These are phyloP conservation scores for Hoplostethus mediterraneus DNA, from an alignment of 2,797 vertebrate genomes.

Conservation along the genomic window DNA sequence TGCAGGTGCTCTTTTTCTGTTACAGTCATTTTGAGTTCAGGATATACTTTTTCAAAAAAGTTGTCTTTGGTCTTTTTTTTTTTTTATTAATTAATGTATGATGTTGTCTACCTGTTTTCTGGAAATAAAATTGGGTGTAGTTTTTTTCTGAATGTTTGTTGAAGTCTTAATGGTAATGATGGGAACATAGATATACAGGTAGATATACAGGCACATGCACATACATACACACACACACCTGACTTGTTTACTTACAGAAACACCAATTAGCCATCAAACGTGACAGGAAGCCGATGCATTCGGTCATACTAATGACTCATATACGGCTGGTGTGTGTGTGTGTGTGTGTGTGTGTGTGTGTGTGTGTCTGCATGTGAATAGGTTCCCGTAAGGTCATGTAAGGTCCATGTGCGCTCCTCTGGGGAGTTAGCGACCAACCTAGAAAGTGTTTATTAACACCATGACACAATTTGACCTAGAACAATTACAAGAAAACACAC, in stretches of 20 bases:
- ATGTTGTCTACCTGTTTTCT: slow-evolving; percentile 58
- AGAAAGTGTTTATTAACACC: too few species aligned
- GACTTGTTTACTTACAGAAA: neutral
- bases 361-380: neutral
- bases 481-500: neutral
- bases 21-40: slow-evolving; percentile 39
- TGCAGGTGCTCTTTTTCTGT: slow-evolving; percentile 41
- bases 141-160: slow-evolving; percentile 66
- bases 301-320: too few species aligned
- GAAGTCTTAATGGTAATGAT: slow-evolving; percentile 15
- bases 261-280: slow-evolving; percentile 3
- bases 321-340: too few species aligned
- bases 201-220: neutral
- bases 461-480: neutral
- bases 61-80: slow-evolving; percentile 44
- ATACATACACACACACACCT: slow-evolving; percentile 15
- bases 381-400: neutral
- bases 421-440: neutral
- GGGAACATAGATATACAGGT: neutral
- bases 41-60: slow-evolving; percentile 26
- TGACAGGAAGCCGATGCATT: slow-evolving; percentile 16
- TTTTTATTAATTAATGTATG: slow-evolving; percentile 49
- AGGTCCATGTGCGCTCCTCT: slow-evolving; percentile 1
- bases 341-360: slow-evolving; percentile 17
- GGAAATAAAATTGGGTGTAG: slow-evolving; percentile 67